phyloP scores from a whole-genome alignment of 2,113 vertebrate genomes.

The Phyllostomus discolor region DNA sequence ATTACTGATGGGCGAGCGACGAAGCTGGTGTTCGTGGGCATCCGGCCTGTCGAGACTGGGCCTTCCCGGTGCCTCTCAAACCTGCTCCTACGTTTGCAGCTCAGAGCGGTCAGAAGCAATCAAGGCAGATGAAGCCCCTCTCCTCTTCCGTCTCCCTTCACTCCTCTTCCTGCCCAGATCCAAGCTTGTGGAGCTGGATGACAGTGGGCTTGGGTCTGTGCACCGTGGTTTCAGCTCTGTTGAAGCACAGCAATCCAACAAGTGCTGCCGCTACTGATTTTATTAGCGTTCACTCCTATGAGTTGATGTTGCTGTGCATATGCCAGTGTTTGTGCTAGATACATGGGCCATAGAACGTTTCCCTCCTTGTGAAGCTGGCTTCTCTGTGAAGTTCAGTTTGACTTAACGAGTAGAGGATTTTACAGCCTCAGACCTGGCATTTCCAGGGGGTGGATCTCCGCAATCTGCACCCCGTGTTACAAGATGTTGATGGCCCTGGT shows the following conservation, averaged over 20 bases:
- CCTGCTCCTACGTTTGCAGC: background rate
- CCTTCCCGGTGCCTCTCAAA: background rate
- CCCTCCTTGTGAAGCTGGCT: background rate
- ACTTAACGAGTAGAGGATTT: background rate
- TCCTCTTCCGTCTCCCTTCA: background rate
- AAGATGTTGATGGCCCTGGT: background rate
- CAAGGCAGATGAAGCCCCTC: background rate
- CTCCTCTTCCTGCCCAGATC: background rate
- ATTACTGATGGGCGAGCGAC: background rate
- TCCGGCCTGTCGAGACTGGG: background rate
- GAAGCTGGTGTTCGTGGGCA: background rate
- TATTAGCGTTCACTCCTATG: background rate
- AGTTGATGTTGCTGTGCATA: rapidly evolving
- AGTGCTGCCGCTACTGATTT: background rate
- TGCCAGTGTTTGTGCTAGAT: background rate
- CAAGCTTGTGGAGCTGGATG: background rate
- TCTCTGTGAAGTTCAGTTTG: background rate
- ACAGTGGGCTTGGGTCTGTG: background rate
- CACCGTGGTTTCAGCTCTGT: background rate
- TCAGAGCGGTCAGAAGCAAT: background rate
- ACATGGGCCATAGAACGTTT: background rate
- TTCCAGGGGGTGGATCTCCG: background rate
- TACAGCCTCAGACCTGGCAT: background rate
- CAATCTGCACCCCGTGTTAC: background rate
- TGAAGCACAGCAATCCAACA: background rate